Evolutionary conservation across 2,797 vertebrate genomes (phyloP).

Genomic region (Sebastes glaucus): DNA sequence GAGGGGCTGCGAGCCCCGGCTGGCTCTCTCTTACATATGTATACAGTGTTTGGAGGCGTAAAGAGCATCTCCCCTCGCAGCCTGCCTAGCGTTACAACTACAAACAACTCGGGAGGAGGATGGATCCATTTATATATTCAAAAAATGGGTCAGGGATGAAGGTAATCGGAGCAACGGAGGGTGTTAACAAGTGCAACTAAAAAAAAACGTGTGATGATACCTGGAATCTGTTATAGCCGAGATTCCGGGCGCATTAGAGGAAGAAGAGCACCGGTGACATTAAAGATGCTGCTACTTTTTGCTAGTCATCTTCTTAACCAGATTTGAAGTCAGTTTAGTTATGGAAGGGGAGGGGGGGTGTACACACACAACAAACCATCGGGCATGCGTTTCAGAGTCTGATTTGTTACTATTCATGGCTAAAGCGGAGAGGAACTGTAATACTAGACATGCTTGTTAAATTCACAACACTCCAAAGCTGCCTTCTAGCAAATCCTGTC

Average conservation of each 20-base stretch:
- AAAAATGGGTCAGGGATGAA: conserved; percentile 77
- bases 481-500: conserved; percentile 84
- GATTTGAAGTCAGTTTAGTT: conserved; percentile 78
- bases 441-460: conserved; percentile 86
- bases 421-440: conserved; percentile 83
- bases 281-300: conserved; percentile 63
- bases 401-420: conserved; percentile 85
- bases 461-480: conserved; percentile 84
- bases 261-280: conserved; percentile 46
- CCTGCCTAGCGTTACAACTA: conserved; percentile 46
- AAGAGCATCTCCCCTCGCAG: conserved; percentile 56
- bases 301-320: conserved; percentile 77
- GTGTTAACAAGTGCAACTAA: conserved; percentile 55
- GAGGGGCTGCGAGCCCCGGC: conserved; percentile 60
- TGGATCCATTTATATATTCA: conserved; percentile 68
- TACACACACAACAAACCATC: conserved; percentile 76
- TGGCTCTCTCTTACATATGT: conserved; percentile 82
- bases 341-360: conserved; percentile 15
- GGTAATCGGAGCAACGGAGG: conserved; percentile 67
- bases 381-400: conserved; percentile 84
- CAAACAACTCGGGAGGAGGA: conserved; percentile 70
- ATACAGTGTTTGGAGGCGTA: conserved; percentile 74
- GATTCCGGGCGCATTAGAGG: conserved; percentile 27
- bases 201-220: conserved; percentile 38
- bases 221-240: conserved; percentile 53